phyloP scores from a whole-genome alignment of 2,797 vertebrate species.

The Melanotaenia parkinsoni region DNA sequence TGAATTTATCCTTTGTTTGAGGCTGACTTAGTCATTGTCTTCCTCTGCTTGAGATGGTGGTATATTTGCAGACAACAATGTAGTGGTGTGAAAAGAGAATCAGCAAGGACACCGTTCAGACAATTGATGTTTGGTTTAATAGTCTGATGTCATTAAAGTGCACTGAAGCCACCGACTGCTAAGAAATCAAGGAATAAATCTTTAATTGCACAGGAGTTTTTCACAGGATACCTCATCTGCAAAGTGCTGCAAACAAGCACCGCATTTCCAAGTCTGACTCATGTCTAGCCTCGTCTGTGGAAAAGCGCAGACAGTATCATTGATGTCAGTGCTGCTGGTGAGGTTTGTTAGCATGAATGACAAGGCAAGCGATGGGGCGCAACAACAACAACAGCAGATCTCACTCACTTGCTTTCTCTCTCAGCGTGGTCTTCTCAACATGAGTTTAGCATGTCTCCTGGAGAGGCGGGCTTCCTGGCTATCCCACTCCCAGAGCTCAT shows the following conservation, averaged over 20 bases:
- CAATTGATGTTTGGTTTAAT: slow-evolving; percentile 19
- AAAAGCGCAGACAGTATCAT: slow-evolving; percentile 60
- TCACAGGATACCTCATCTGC: slow-evolving; percentile 56
- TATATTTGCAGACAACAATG: slow-evolving; percentile 55
- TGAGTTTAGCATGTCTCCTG: slow-evolving; percentile 47
- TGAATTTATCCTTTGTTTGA: slow-evolving; percentile 64
- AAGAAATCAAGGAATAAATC: slow-evolving; percentile 42
- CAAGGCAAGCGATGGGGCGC: slow-evolving; percentile 50
- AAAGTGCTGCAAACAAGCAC: slow-evolving; percentile 66
- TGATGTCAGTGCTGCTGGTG: slow-evolving; percentile 58
- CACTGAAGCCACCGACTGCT: slow-evolving; percentile 22
- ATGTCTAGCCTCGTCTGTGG: slow-evolving; percentile 63
- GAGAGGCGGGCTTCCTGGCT: slow-evolving; percentile 62
- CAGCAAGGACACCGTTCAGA: slow-evolving; percentile 19
- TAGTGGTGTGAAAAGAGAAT: slow-evolving; percentile 29
- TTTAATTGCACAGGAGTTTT: slow-evolving; percentile 47
- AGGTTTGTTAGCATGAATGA: slow-evolving; percentile 60
- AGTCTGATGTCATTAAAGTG: slow-evolving; percentile 26
- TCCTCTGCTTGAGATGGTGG: slow-evolving; percentile 30
- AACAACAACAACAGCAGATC: slow-evolving; percentile 29
- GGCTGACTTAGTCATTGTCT: slow-evolving; percentile 59
- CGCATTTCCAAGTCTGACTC: slow-evolving; percentile 74
- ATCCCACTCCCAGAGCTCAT: slow-evolving; percentile 54
- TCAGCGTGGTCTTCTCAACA: slow-evolving; percentile 47
- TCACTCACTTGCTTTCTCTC: slow-evolving; percentile 37